Base-by-base conservation (phyloP, 2,888 invertebrate genomes). In the Ophion costatus region DNA sequence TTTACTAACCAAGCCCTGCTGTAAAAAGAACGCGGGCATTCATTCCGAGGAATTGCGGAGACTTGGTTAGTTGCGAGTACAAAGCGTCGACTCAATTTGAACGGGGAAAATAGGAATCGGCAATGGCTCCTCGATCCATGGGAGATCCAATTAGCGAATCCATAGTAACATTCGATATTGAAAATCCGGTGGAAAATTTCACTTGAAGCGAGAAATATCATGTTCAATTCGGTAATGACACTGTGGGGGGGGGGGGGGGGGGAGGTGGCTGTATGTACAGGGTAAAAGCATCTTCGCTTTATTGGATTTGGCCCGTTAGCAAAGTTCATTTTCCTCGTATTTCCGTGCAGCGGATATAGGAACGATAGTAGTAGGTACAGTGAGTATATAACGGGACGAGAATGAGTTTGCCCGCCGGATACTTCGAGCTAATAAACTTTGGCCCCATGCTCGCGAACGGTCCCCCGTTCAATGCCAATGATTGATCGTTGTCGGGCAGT, bases 351-450 rank as follows among this genome's bases (percentile, higher is more conserved):
- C 42, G 38, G n/a, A 66, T 38, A 17, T 66, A 29, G 14, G 17
- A 14, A 69, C 22, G 67, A 42, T 42, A 51, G 17, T 14, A 17
- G 51, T 17, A 51, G 20, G 20, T 42, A 67, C 6, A 67, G 38
- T 67, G 42, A 42, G 51, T 51, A 20, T 42, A 42, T 67, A 42
- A 67, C 22, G 20, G 9, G 67, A n/a, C 1, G 33, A 42, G 22
- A 67, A 42, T 22, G 2, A 42, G 22, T 4, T 5, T 67, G 42
- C 22, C 22, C 22, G 42, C 7, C 6, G 42, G 42, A 67, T 42
- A 22, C 42, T 42, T 67, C 45, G 7, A 67, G 14, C 45, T 67
- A 20, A 45, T 67, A 67, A 67, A 42, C 45, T 45, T 69, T 2
- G 17, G 22, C 22, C 42, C 20, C 6, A 20, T 14, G 42, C 6